Base-by-base conservation (phyloP, 1,140 invertebrate species). In the Tachypleus tridentatus region DNA sequence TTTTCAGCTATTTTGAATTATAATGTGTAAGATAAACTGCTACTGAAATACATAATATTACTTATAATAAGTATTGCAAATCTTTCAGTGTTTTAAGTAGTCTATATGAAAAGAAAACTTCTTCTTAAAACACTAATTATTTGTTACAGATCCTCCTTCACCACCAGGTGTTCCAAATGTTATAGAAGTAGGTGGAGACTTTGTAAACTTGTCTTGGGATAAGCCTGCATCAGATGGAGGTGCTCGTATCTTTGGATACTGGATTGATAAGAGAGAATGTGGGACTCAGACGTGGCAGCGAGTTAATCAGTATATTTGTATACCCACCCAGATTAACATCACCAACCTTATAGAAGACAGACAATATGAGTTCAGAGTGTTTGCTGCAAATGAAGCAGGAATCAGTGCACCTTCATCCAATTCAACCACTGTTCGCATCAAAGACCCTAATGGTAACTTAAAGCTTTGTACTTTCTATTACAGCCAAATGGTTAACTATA, bases 291-390 rank as follows among this genome's bases (percentile, higher is more conserved):
- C 91, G 61, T 99, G 97, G 97, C 91, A 93, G 73, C 85, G 93
- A 60, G 91, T 96, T 51, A 98, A 98, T 78, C 83, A 85, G 4
- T 80, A 82, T 0, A 66, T 97, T 87, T 70, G 68, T 60, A 69
- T 69, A 52, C 64, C 71, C 8, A 70, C 69, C 3, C 71, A 72
- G 53, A 70, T 96, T 68, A 98, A 98, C 78, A 88, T 97, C 71
- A 82, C 86, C 11, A 97, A 98, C 78, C 80, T 99, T 4, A 95
- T 99, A 70, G 97, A 99, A 80, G 93, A 93, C 57, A 82, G 94
- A 47, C 88, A 93, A 73, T 99, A 99, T 77, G 95, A 98, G 78
- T 99, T 99, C 84, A 80, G 94, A n/a, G 88, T 99, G 8, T 91
- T 92, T 74, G 97, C 97, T 10, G 91, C 96, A 76, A 99, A 99